These are phyloP conservation scores for Nerophis lumbriciformis DNA, from an alignment of 2,113 vertebrate genomes.

Conservation along the genomic window DNA sequence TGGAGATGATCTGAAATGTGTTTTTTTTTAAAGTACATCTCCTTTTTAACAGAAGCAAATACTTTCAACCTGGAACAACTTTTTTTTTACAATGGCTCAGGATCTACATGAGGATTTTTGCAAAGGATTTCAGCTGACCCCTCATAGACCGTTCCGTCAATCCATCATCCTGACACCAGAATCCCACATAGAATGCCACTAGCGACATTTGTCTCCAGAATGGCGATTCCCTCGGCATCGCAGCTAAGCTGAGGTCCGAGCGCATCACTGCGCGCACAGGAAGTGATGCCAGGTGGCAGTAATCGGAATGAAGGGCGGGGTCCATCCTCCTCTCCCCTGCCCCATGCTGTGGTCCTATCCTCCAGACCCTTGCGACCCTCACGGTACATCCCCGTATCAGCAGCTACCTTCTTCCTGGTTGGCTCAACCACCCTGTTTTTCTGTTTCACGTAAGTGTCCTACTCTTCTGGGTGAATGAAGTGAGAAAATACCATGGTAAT, in stretches of 20 bases:
- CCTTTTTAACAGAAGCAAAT: too few relatives aligned
- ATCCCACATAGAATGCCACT: neutral
- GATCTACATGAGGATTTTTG: neutral
- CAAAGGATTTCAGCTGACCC: neutral
- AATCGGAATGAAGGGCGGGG: slow-evolving; percentile 71
- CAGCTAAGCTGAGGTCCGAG: slow-evolving; percentile 6
- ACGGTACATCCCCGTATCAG: slow-evolving; percentile 92
- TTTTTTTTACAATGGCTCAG: neutral
- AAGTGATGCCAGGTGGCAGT: slow-evolving; percentile 69
- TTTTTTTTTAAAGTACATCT: neutral
- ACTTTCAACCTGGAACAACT: neutral
- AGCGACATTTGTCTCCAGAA: slow-evolving; percentile 15
- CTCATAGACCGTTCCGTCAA: neutral
- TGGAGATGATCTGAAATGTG: neutral
- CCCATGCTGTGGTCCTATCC: slow-evolving; percentile 76
- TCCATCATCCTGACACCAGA: neutral
- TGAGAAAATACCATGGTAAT: neutral
- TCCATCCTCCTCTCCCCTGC: slow-evolving; percentile 67
- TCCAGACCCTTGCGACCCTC: slow-evolving; percentile 69
- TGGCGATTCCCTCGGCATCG: slow-evolving; percentile 7
- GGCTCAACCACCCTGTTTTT: slow-evolving; percentile 97
- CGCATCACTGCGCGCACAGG: slow-evolving; percentile 6
- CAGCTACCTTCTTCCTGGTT: slow-evolving; percentile 92
- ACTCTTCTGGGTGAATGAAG: neutral
- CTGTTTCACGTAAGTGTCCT: slow-evolving; percentile 93